Conservation (phyloP, 2,888 invertebrate genomes). For the Scaptomyza reducta region DNA sequence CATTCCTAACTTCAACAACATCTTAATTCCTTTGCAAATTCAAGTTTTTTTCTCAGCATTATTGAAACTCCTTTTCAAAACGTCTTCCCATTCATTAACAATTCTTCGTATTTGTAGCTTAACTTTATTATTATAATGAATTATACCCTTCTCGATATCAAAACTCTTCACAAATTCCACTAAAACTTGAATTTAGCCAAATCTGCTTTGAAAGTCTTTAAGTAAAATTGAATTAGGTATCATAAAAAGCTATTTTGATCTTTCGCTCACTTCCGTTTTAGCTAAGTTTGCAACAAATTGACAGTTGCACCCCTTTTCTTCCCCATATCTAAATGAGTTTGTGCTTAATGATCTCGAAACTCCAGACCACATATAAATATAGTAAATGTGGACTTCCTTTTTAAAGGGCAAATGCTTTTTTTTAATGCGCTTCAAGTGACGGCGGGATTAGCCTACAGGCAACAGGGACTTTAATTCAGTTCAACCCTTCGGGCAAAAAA, state of each 20-base stretch:
- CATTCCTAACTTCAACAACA: no score
- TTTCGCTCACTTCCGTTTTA: not conserved
- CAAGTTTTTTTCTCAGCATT: no score
- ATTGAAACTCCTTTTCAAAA: no score
- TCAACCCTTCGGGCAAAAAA: conserved; percentile 38
- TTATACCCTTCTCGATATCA: not conserved
- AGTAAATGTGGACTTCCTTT: conserved; percentile 66
- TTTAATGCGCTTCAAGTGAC: conserved; percentile 31
- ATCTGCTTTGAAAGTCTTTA: no score
- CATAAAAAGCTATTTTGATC: not conserved
- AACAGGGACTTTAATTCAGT: conserved; percentile 11
- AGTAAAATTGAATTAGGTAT: not conserved
- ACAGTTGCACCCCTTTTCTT: conserved; percentile 1
- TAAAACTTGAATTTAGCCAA: not conserved
- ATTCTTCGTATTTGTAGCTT: no score
- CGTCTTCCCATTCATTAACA: no score
- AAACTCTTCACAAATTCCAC: not conserved
- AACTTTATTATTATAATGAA: no score
- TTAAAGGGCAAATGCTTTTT: conserved; percentile 44
- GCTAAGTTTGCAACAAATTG: conserved; percentile 1
- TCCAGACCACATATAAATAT: conserved; percentile 40
- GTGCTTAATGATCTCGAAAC: conserved; percentile 57
- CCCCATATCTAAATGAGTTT: conserved; percentile 33
- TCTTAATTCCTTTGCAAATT: no score
- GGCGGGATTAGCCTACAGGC: conserved; percentile 26